Evolutionary conservation across 2,113 vertebrate species (phyloP).

Genomic region (Quiscalus mexicanus): DNA sequence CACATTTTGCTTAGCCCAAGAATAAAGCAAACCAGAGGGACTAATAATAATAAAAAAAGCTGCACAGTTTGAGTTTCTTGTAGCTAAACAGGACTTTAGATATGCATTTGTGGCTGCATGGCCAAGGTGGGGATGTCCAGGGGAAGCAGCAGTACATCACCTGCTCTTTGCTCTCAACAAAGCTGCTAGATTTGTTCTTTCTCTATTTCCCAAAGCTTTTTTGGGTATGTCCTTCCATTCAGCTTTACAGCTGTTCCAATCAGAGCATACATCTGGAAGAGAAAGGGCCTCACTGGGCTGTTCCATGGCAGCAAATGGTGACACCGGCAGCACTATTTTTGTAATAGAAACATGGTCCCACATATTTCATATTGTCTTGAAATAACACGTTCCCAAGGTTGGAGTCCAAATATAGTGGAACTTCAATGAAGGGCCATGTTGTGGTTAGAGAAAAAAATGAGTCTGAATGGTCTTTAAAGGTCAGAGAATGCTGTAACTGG

Average conservation of each 20-base stretch:
- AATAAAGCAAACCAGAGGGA: background rate
- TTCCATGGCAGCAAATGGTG: background rate
- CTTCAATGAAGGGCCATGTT: background rate
- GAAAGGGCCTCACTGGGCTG: background rate
- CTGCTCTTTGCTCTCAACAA: background rate
- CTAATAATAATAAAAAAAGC: background rate
- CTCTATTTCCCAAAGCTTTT: background rate
- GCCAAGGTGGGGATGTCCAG: background rate
- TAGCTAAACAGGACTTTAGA: background rate
- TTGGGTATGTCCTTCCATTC: accelerated
- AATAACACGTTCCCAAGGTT: background rate
- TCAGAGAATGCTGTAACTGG: background rate
- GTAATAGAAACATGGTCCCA: background rate
- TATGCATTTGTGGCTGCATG: background rate
- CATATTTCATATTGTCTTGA: background rate
- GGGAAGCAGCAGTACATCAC: background rate
- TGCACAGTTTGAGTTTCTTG: background rate
- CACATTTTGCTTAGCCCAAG: background rate
- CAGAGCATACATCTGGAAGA: background rate
- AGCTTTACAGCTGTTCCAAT: background rate
- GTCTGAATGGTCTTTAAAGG: constrained; percentile 2
- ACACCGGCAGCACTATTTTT: background rate
- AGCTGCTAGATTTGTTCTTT: background rate
- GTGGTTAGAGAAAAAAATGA: background rate
- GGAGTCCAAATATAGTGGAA: background rate